Base-by-base conservation (phyloP, 2,888 invertebrate species). In the Seira musarum region DNA sequence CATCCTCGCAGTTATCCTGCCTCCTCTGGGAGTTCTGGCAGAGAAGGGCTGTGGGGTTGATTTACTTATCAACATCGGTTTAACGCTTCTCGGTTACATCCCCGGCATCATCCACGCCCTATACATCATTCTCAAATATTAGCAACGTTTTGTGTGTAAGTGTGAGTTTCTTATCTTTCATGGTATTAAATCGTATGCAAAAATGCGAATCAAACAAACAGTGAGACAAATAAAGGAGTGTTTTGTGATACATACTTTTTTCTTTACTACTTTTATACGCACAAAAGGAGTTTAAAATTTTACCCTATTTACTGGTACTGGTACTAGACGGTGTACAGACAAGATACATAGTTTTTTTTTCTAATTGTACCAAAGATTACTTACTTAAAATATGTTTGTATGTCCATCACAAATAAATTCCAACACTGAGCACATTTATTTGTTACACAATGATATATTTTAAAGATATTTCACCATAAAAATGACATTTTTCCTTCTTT, bases 51-150 rank as follows among this genome's bases (percentile, higher is more conserved):
- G 87, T 73, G 85, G 85, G 49, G 77, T 69, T 25, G 86, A 87
- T 71, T 57, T 87, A 35, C 61, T 83, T 49, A 87, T 87, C 68
- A 87, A 87, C 73, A 87, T 87, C 40, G 84, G 77, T 0, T 70
- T 87, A 15, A 87, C 87, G 0, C 35, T 83, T 13, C 82, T 87
- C 25, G 87, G 87, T 8, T 87, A 75, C 70, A 87, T 87, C 24
- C 87, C 87, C 15, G 68, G 81, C 1, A 66, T 81, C 8, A 81
- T 81, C 40, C 78, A 82, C 21, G 82, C 83, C 2, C 63, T 80
- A 15, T 83, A 83, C 30, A 83, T 83, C 24, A 83, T 83, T 49
- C 49, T 76, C 6, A 82, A 82, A 30, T 80, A 83, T 49, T 83
- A 61, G 71, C 19, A 25, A 61, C 21, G 25, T 8, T n/a, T n/a